A percentile compares a stretch with the other conserved stretches of the same genome.
These are phyloP conservation scores for Drosophila mimetica DNA, from an alignment of 2,888 invertebrate species.

Conservation along the genomic window DNA sequence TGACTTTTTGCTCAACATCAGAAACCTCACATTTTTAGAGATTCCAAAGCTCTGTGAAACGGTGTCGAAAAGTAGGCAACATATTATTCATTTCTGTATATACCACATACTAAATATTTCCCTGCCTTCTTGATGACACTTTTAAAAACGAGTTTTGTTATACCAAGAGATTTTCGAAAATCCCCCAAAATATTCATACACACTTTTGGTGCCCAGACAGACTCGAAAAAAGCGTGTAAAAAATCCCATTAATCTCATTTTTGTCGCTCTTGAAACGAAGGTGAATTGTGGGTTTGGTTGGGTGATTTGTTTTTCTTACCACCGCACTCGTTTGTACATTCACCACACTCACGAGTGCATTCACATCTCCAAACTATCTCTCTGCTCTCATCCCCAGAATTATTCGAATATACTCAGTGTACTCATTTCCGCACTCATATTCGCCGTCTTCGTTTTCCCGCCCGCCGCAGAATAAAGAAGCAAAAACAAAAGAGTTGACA, in stretches of 20 bases:
- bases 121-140: constrained; percentile 2
- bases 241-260: constrained; percentile 18
- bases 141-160: background rate
- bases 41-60: background rate
- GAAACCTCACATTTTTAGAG: background rate
- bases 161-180: background rate
- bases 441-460: constrained; percentile 17
- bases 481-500: constrained; percentile 52
- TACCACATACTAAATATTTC: constrained; percentile 7
- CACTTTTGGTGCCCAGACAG: constrained; percentile 38
- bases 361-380: constrained; percentile 34
- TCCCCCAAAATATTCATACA: constrained; percentile 5
- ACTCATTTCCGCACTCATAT: constrained; percentile 43
- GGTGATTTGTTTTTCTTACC: background rate
- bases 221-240: constrained; percentile 8
- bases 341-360: constrained; percentile 47
- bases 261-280: background rate
- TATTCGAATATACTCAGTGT: constrained; percentile 17
- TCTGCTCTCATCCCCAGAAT: constrained; percentile 33
- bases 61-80: background rate
- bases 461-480: constrained; percentile 34
- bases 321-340: constrained; percentile 36
- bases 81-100: constrained; percentile 7
- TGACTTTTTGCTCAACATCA: constrained; percentile 23
- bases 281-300: constrained; percentile 5